Evolutionary conservation across 2,113 vertebrate genomes (phyloP).

Genomic region (Xiphorhynchus elegans): DNA sequence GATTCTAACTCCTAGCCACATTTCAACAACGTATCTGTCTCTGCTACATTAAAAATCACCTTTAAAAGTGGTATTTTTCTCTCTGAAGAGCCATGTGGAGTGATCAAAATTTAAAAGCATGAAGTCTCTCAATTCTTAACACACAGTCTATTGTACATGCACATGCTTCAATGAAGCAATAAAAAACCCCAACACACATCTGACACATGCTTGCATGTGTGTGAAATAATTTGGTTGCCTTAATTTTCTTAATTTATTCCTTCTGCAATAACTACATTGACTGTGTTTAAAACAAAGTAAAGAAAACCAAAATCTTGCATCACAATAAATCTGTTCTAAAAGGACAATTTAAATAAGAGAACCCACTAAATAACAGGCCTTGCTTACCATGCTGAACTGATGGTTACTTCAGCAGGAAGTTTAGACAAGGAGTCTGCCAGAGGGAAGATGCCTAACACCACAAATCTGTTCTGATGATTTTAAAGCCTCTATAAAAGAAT

Average conservation of each 20-base stretch:
- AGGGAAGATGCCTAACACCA: neutral
- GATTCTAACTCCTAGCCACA: neutral
- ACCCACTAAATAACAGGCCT: neutral
- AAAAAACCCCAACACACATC: rapidly evolving
- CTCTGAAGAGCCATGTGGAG: neutral
- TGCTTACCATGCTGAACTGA: neutral
- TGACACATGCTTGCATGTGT: too few species aligned
- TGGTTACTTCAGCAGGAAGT: neutral
- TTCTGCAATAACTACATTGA: neutral
- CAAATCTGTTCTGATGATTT: neutral
- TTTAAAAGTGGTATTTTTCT: neutral
- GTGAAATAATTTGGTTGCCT: neutral
- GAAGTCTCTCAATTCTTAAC: neutral
- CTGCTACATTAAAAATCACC: neutral
- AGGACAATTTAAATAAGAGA: neutral
- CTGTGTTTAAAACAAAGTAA: neutral
- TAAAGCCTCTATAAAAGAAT: neutral
- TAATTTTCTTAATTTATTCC: neutral
- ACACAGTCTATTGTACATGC: neutral
- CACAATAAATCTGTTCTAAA: neutral
- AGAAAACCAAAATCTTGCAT: neutral
- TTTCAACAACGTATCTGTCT: neutral
- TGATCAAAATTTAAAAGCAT: neutral
- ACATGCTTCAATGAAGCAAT: neutral
- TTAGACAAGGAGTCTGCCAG: neutral